Base-by-base conservation (phyloP, 1,140 invertebrate genomes). In the Diprion similis region DNA sequence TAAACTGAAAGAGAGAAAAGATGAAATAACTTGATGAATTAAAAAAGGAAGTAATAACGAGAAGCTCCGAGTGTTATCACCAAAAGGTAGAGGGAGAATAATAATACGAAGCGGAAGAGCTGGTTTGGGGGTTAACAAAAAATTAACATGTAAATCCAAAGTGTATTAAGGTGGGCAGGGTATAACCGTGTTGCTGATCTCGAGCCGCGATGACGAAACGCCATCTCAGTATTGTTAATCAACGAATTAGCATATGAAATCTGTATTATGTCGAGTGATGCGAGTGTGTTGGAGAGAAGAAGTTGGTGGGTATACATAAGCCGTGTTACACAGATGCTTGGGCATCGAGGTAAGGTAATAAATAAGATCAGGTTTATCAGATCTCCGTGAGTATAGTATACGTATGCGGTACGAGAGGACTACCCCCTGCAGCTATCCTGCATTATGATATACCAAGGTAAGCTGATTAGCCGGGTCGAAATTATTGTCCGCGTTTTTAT, bases 381-480 rank as follows among this genome's bases (percentile, higher is more conserved):
- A 86, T 86, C 83, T 37, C 81, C 80, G 84, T 78, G 82, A 78
- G 80, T 79, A 81, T 51, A 51, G 48, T n/a, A 17, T 17, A 15
- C 51, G 51, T 59, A 59, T 17, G 4, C 51, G 24, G 24, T 37
- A 37, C 24, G 24, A 37, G 24, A 37, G n/a, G n/a, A 13, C 51
- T 59, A 59, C 51, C 80, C 81, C 80, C 83, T 79, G 81, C 74
- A 74, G 82, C 78, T 84, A 77, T 78, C 75, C 71, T 76, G 80
- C 73, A 84, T 84, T 83, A 82, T 82, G 83, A 78, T 37, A 37
- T 80, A 47, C 73, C 51, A 15, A 74, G 78, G 73, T 84, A 85
- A 86, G 86, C 86, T 87, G 84, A 86, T 86, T 86, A 86, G 81
- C 80, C 75, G 77, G 77, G 81, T 82, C 24, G 83, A 86, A 87